Conservation (phyloP, 2,113 vertebrate genomes). For the Bolborhynchus lineola region DNA sequence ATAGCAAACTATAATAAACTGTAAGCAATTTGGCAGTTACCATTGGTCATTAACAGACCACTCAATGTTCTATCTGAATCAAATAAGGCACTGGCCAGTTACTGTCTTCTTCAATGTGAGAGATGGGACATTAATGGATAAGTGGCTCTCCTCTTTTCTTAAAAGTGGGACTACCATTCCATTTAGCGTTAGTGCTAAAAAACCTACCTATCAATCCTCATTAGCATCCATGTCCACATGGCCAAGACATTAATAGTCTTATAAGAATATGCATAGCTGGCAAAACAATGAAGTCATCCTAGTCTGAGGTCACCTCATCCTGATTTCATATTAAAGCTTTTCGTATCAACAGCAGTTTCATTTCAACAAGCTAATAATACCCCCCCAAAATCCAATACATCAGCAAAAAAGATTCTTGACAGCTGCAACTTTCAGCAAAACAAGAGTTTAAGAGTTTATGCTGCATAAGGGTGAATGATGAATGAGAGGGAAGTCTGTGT, state of each 20-base stretch:
- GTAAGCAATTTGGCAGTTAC: neutral
- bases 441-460: constrained; percentile 43
- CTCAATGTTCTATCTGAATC: neutral
- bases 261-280: neutral
- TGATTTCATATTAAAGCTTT: constrained; percentile 44
- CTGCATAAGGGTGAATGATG: constrained; percentile 19
- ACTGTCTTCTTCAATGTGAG: neutral
- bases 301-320: constrained; percentile 21
- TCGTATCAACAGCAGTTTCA: constrained; percentile 58
- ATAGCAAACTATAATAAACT: neutral
- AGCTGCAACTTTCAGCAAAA: constrained; percentile 50
- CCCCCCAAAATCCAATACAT: constrained; percentile 11
- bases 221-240: neutral
- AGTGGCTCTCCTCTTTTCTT: neutral
- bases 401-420: constrained; percentile 48
- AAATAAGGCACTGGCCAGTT: neutral
- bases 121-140: neutral
- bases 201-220: neutral
- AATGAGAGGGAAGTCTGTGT: constrained; percentile 15
- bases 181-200: neutral
- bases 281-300: constrained; percentile 57
- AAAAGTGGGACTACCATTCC: neutral
- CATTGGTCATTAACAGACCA: neutral
- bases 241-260: neutral
- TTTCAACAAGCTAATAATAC: constrained; percentile 62